Base-by-base conservation (phyloP, 2,888 invertebrate genomes). In the Aproaerema taeniolella region DNA sequence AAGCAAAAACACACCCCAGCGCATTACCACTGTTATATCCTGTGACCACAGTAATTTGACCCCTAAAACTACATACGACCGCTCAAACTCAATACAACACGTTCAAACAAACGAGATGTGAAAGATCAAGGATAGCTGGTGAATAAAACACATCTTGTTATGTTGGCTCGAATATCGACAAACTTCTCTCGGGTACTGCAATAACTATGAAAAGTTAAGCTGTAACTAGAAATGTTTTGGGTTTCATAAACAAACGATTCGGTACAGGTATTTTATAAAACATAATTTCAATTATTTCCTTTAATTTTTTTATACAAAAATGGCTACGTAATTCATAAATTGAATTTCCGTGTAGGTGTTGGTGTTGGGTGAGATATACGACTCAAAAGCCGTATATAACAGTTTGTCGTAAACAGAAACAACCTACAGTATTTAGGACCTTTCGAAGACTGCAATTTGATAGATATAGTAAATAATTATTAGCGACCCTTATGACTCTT, bases 1-100 rank as follows among this genome's bases (percentile, higher is more conserved):
- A 86, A 87, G 74, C 81, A 86, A 87, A 86, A 87, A 86, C 83
- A 86, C 81, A 78, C 81, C 79, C 81, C 67, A 66, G 69, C 68
- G 74, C 73, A 76, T 75, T 73, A 75, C 80, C 73, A 66, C 72
- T 68, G 67, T 62, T 68, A 69, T 61, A 62, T 58, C 66, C 56
- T 61, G 59, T 60, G 46, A 57, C 81, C 78, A 80, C 43, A 45
- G 30, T 60, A 63, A 43, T 49, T 48, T 53, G 80, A 72, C 43
- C 77, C 52, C 31, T 42, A 37, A 8, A n/a, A n/a, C n/a, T n/a
- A n/a, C n/a, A n/a, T n/a, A n/a, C n/a, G n/a, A n/a, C n/a, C n/a
- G n/a, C n/a, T n/a, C n/a, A n/a, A n/a, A n/a, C n/a, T n/a, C n/a
- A n/a, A n/a, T n/a, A n/a, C n/a, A n/a, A n/a, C n/a, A n/a, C n/a